Percentiles rank a stretch among this genome's conserved stretches.
These are phyloP conservation scores for Lethrus apterus DNA, from an alignment of 1,140 invertebrate genomes.

Conservation along the genomic window DNA sequence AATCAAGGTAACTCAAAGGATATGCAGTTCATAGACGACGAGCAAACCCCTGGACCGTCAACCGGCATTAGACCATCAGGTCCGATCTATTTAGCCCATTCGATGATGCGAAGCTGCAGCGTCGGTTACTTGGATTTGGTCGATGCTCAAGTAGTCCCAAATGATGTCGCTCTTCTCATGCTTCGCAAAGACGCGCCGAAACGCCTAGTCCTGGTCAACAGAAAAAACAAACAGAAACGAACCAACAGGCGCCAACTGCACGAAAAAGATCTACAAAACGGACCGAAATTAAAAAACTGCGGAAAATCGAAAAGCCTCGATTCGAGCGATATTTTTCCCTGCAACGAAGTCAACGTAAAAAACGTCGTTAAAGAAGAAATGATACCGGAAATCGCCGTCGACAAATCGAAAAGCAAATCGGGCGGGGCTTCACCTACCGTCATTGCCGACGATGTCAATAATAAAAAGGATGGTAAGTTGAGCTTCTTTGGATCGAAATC, in stretches of 20 bases:
- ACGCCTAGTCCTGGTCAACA: constrained; percentile 63
- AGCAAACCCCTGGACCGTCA: constrained; percentile 3
- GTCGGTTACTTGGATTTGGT: constrained; percentile 77
- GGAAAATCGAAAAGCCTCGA: constrained; percentile 78
- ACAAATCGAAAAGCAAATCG: constrained; percentile 13
- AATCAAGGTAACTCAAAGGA: background rate
- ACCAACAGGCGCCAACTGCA: constrained; percentile 26
- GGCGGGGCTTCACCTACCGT: constrained; percentile 9
- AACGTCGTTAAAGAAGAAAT: constrained; percentile 30
- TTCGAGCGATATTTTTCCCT: constrained; percentile 62
- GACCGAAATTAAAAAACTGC: constrained; percentile 56
- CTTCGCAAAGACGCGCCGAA: constrained; percentile 66
- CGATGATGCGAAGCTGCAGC: constrained; percentile 74
- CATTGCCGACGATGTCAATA: constrained; percentile 18
- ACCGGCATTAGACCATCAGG: constrained; percentile 15
- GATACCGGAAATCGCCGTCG: constrained; percentile 25
- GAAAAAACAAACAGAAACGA: constrained; percentile 43
- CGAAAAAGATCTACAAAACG: constrained; percentile 19
- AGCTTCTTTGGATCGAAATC: constrained; percentile 40
- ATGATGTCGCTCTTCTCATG: constrained; percentile 61
- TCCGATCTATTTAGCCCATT: constrained; percentile 40
- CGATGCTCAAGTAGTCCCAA: constrained; percentile 62
- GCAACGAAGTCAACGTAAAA: constrained; percentile 16
- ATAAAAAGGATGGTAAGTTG: constrained; percentile 33
- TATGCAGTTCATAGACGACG: background rate